phyloP scores from a whole-genome alignment of 37 sponge, comb jelly and placozoan genomes.

The Tethya wilhelma region DNA sequence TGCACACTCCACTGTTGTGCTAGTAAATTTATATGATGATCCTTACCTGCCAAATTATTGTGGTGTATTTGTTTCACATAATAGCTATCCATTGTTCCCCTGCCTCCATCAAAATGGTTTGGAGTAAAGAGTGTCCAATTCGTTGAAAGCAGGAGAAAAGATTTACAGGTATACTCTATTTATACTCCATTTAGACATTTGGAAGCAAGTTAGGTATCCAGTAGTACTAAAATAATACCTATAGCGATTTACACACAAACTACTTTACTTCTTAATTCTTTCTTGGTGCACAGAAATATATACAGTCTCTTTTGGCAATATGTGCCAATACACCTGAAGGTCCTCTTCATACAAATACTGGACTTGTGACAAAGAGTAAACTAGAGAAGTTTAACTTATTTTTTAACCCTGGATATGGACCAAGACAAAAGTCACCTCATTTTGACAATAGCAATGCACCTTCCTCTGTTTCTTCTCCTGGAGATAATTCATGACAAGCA shows the following conservation, averaged over 20 bases:
- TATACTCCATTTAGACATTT: neutral
- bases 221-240: neutral
- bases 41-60: neutral
- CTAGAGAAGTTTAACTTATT: constrained; percentile 7
- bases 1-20: neutral
- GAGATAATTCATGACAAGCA: neutral
- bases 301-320: constrained; percentile 52
- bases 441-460: neutral
- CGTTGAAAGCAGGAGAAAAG: constrained; percentile 44
- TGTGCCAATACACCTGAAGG: constrained; percentile 33
- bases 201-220: neutral
- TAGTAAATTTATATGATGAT: neutral
- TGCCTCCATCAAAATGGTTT: constrained; percentile 75
- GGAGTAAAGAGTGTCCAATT: constrained; percentile 45
- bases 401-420: constrained; percentile 15
- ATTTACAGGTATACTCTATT: constrained; percentile 39
- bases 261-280: neutral
- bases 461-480: neutral
- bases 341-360: neutral
- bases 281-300: constrained; percentile 23
- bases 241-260: neutral
- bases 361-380: constrained; percentile 2
- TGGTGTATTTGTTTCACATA: neutral
- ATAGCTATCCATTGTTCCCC: constrained; percentile 9
- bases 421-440: neutral